These are phyloP conservation scores for Homarus americanus DNA, from an alignment of 1,140 invertebrate genomes.

Conservation along the genomic window DNA sequence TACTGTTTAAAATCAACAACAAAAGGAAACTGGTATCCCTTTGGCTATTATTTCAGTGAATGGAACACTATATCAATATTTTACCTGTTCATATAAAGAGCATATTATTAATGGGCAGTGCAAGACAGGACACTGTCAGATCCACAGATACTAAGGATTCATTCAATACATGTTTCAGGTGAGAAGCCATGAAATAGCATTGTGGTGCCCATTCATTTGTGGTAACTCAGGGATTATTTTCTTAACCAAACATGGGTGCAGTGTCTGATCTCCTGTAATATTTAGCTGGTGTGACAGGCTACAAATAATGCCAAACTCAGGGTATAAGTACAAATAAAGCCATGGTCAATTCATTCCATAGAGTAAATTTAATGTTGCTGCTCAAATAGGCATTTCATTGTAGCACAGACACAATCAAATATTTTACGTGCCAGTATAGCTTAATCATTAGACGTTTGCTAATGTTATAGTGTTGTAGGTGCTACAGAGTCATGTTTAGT, in stretches of 20 bases:
- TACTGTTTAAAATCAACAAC: not conserved
- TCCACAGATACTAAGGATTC: constrained; percentile 11
- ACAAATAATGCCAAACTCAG: constrained; percentile 26
- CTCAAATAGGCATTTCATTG: not conserved
- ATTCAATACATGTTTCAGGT: not conserved
- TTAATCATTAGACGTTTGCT: constrained; percentile 1
- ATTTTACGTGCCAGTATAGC: constrained; percentile 30
- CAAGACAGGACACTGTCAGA: constrained; percentile 5
- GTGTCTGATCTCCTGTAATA: not conserved
- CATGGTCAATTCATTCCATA: constrained; percentile 37
- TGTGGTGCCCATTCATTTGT: constrained; percentile 1
- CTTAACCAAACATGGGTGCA: constrained; percentile 16
- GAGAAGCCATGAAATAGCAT: not conserved
- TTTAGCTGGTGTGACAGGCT: not conserved
- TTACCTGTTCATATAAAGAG: constrained; percentile 7
- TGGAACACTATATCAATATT: constrained; percentile 14
- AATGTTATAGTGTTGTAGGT: not conserved
- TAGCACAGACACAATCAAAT: not conserved
- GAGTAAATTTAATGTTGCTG: not conserved
- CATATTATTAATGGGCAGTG: constrained; percentile 19
- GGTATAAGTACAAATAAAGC: constrained; percentile 55
- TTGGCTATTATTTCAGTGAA: constrained; percentile 7
- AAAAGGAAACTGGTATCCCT: not conserved
- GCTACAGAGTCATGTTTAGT: not conserved
- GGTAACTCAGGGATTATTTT: not conserved